These are phyloP conservation scores for Calameuta pallipes DNA, from an alignment of 2,888 invertebrate species.

Conservation along the genomic window DNA sequence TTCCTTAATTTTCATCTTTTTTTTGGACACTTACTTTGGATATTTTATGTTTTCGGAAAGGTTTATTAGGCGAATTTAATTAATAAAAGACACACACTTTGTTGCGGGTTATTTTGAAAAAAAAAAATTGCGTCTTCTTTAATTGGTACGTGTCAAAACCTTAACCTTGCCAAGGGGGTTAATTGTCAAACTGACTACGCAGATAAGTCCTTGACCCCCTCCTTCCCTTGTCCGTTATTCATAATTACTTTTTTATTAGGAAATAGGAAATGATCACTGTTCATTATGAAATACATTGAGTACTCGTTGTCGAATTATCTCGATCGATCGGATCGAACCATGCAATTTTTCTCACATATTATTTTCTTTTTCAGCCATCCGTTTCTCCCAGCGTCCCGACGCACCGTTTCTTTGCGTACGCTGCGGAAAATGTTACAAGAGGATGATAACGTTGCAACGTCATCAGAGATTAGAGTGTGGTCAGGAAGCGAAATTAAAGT, in stretches of 20 bases:
- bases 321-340: not conserved
- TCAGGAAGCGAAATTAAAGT: constrained; percentile 67
- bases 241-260: not conserved
- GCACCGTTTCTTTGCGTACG: constrained; percentile 52
- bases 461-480: constrained; percentile 68
- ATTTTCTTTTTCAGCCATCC: constrained; percentile 52
- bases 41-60: constrained; percentile 29
- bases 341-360: not conserved
- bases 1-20: constrained; percentile 3
- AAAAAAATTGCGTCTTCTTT: constrained; percentile 29
- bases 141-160: not conserved
- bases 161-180: not conserved
- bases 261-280: constrained; percentile 11
- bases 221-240: not conserved
- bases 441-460: constrained; percentile 61
- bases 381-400: constrained; percentile 32
- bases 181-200: not conserved
- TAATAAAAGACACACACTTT: constrained; percentile 55
- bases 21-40: constrained; percentile 10
- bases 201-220: not conserved
- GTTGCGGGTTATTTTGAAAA: constrained; percentile 58
- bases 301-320: not conserved
- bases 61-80: constrained; percentile 38
- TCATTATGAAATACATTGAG: not conserved
- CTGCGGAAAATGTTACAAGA: constrained; percentile 54